Base-by-base conservation (phyloP, 2,888 invertebrate species). In the Yponomeuta malinellus region DNA sequence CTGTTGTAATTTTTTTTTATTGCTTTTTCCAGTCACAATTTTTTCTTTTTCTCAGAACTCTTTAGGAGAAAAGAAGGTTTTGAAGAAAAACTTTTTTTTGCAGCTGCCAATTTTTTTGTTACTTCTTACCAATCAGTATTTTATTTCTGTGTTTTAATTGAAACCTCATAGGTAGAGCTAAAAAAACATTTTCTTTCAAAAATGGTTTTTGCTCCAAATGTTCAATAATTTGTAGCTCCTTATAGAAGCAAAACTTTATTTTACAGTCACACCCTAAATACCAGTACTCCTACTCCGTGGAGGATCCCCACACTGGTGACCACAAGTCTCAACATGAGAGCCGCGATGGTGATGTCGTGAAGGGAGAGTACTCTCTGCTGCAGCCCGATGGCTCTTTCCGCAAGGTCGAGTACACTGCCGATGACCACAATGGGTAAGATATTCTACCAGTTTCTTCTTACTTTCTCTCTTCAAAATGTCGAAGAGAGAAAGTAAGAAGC, bases 351-450 rank as follows among this genome's bases (percentile, higher is more conserved):
- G 93, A 95, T 75, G 93, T 93, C 68, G 95, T 95, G 71, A 93
- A 94, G 81, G 95, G 95, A 72, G 93, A 94, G 76, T 95, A 95
- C 85, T 93, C 93, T 48, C 87, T 94, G 71, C 90, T 93, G 74
- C 94, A 94, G 80, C 93, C 94, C 33, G 94, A 93, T 77, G 94
- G 94, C 74, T 93, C 94, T 73, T 88, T 93, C 83, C 92, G 94
- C 79, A 94, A 93, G 76, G 94, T 94, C 43, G 89, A 93, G 74
- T 94, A 94, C 86, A 87, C 91, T 75, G 94, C 94, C 75, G 94
- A 94, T 74, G 93, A 93, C 80, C 93, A 93, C 80, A 79, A 91
- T 73, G 94, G 94, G 89, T 94, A 93, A 79, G 81, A 70, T 10
- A 4, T 64, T 29, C 64, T 64, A 5, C 52, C 52, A 15, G 15